A percentile compares a stretch with the other conserved stretches of the same genome.
Conservation (phyloP, 2,113 vertebrate species). For the Piprites chloris region DNA sequence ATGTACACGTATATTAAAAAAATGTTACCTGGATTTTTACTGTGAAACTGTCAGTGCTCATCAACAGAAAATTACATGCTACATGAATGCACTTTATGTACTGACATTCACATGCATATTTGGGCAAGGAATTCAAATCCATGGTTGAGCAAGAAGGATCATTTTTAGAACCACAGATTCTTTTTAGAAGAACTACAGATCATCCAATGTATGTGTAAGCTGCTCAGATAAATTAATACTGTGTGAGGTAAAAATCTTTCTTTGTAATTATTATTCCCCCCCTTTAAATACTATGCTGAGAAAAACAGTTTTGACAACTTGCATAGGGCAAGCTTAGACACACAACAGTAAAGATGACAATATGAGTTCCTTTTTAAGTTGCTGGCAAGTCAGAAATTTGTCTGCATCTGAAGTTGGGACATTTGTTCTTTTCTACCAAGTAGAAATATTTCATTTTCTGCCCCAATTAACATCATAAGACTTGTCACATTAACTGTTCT, state of each 20-base stretch:
- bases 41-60: background rate
- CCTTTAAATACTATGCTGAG: background rate
- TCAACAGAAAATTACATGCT: background rate
- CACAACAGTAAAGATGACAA: background rate
- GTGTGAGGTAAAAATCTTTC: background rate
- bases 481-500: conserved; percentile 50
- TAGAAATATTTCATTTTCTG: conserved; percentile 65
- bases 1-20: background rate
- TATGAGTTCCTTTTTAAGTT: background rate
- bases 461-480: conserved; percentile 64
- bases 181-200: conserved; percentile 8
- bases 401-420: background rate
- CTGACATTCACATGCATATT: conserved; percentile 37
- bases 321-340: background rate
- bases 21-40: background rate
- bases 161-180: conserved; percentile 2
- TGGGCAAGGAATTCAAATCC: conserved; percentile 48
- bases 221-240: background rate
- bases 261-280: background rate
- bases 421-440: conserved; percentile 48
- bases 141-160: background rate
- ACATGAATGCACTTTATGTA: background rate
- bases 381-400: background rate
- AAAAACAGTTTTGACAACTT: background rate
- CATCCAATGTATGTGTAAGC: background rate